Evolutionary conservation across 2,113 vertebrate species (phyloP), one percentile per base, ranked within the genome.

Genomic region (Mirza zaza): DNA sequence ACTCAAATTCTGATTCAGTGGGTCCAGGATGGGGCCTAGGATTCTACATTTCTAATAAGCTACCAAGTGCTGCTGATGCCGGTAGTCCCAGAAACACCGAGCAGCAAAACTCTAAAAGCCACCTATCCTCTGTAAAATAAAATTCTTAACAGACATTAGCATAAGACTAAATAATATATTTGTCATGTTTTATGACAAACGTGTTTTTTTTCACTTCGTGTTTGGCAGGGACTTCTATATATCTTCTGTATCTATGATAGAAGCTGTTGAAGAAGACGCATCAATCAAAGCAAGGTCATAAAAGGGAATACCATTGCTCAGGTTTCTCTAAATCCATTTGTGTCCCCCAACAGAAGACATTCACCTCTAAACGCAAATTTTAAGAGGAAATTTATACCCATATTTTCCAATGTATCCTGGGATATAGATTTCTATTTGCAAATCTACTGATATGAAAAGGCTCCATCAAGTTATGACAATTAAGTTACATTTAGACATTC

Each of bases 401-500:
- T 63, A 81, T 92, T 77, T 97, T 68, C 25, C 48, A n/a, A 18
- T 65, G 59, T 75, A 73, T 87, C 86, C 32, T 50, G 75, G 42
- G 59, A 65, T 68, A 84, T 21, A 59, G 34, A 84, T 90, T 80
- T 81, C 4, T 20, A 82, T 80, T 77, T 82, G 36, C 20, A 93
- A 87, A 89, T 79, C 55, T 71, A 21, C 63, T 88, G 70, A 42
- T 48, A 59, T n/a, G 50, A 76, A 91, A 89, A 93, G 13, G 70
- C 57, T 76, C 71, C 71, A 85, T n/a, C 85, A 85, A 85, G 52
- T 25, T 77, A 45, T 55, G 34, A 45, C 90, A 87, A 86, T 73
- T 42, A 93, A 96, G 77, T 91, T 97, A 68, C 21, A 50, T 79
- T 89, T 17, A 25, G 63, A 94, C 29, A 80, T 45, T 67, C n/a